These are phyloP conservation scores for Mythimna pallens DNA, from an alignment of 2,888 invertebrate species.

Conservation along the genomic window DNA sequence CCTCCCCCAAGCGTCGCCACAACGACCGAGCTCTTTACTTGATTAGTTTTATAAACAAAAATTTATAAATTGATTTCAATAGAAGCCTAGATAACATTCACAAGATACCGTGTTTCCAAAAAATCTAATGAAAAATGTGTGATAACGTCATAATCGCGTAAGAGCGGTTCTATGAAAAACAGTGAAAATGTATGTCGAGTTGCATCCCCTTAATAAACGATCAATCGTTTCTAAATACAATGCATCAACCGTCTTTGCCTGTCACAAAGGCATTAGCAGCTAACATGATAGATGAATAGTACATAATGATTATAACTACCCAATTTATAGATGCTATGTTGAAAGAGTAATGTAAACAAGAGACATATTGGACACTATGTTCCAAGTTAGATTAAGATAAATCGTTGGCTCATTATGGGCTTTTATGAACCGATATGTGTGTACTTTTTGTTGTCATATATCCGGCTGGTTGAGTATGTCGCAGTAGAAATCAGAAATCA, in stretches of 20 bases:
- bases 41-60: too few relatives aligned
- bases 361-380: conserved; percentile 1
- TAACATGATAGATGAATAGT: conserved; percentile 57
- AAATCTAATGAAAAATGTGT: too few relatives aligned
- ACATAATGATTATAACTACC: conserved; percentile 44
- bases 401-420: conserved; percentile 21
- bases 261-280: conserved; percentile 45
- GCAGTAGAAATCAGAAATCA: too few relatives aligned
- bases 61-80: too few relatives aligned
- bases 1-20: too few relatives aligned
- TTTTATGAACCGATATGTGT: conserved; percentile 16
- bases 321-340: conserved; percentile 44
- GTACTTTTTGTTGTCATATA: not conserved
- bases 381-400: conserved; percentile 32
- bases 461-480: conserved; percentile 1
- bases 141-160: too few relatives aligned
- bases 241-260: conserved; percentile 43
- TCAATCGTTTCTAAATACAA: conserved; percentile 48
- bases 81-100: too few relatives aligned
- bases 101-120: too few relatives aligned
- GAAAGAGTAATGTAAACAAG: conserved; percentile 33
- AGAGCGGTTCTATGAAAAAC: too few relatives aligned
- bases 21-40: too few relatives aligned
- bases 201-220: conserved; percentile 16
- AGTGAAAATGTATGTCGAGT: too few relatives aligned